A percentile compares a stretch with the other conserved stretches of the same genome.
phyloP scores from a whole-genome alignment of 2,113 vertebrate species.

The Nicator chloris region DNA sequence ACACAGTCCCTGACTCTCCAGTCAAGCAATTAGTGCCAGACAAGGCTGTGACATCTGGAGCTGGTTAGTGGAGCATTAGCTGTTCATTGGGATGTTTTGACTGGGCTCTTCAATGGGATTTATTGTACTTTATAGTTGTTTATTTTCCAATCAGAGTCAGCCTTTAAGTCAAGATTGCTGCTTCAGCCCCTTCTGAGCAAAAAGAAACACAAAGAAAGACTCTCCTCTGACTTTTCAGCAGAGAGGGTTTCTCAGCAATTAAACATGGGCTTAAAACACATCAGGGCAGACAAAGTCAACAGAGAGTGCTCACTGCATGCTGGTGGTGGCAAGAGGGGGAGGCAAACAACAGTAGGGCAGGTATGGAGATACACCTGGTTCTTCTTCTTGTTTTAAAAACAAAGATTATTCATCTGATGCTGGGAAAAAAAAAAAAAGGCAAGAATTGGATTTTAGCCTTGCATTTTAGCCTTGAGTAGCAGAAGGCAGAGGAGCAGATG shows the following conservation, averaged over 20 bases:
- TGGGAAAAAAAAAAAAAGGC: background rate
- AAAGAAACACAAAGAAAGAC: slow-evolving; percentile 35
- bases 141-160: slow-evolving; percentile 78
- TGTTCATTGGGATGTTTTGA: slow-evolving; percentile 76
- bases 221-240: background rate
- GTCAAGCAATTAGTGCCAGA: slow-evolving; percentile 66
- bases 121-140: slow-evolving; percentile 75
- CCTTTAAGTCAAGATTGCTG: slow-evolving; percentile 69
- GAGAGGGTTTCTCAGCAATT: background rate
- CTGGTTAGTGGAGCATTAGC: slow-evolving; percentile 69
- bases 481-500: background rate
- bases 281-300: background rate
- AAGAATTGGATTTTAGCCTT: background rate
- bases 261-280: background rate
- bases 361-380: background rate
- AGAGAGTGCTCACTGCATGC: background rate
- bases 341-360: background rate
- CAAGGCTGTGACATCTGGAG: slow-evolving; percentile 74
- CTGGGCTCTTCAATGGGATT: slow-evolving; percentile 74
- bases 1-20: slow-evolving; percentile 41
- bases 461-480: background rate
- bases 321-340: background rate
- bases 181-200: slow-evolving; percentile 57
- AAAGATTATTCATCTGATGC: background rate
- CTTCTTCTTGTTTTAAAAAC: background rate